A percentile compares a stretch with the other conserved stretches of the same genome.
Evolutionary conservation across 1,140 invertebrate species (phyloP).

Genomic region (Pentalonia nigronervosa): DNA sequence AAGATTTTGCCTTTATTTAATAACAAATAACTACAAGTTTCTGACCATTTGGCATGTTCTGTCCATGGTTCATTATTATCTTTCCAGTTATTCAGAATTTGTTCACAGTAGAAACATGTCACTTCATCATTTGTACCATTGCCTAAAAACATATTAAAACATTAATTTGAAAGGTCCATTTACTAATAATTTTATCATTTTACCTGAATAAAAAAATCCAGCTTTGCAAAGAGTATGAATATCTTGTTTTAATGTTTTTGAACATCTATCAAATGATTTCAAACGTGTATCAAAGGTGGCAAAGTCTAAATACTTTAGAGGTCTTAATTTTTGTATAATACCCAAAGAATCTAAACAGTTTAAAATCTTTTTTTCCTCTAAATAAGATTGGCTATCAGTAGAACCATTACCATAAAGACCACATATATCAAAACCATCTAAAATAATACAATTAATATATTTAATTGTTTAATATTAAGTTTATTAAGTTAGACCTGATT

Average conservation of each 20-base stretch:
- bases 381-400: neutral
- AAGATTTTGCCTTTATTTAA: slow-evolving; percentile 78
- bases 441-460: slow-evolving; percentile 8
- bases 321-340: slow-evolving; percentile 63
- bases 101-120: slow-evolving; percentile 85
- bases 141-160: slow-evolving; percentile 44
- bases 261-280: slow-evolving; percentile 77
- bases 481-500: too few relatives aligned
- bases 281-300: slow-evolving; percentile 73
- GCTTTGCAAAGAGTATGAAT: slow-evolving; percentile 81
- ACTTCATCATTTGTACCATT: slow-evolving; percentile 78
- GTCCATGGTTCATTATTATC: slow-evolving; percentile 84
- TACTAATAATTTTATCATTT: neutral
- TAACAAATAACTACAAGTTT: slow-evolving; percentile 77
- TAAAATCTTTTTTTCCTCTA: neutral
- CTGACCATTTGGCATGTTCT: slow-evolving; percentile 86
- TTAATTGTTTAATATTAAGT: neutral
- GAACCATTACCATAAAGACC: slow-evolving; percentile 59
- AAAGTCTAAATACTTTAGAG: slow-evolving; percentile 71
- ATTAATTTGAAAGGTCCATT: neutral
- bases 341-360: slow-evolving; percentile 60
- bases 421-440: slow-evolving; percentile 61
- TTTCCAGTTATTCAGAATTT: slow-evolving; percentile 85
- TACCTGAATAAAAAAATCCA: slow-evolving; percentile 87
- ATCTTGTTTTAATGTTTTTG: slow-evolving; percentile 75